Conservation (phyloP, 2,888 invertebrate genomes). For the Rosalia funebris region DNA sequence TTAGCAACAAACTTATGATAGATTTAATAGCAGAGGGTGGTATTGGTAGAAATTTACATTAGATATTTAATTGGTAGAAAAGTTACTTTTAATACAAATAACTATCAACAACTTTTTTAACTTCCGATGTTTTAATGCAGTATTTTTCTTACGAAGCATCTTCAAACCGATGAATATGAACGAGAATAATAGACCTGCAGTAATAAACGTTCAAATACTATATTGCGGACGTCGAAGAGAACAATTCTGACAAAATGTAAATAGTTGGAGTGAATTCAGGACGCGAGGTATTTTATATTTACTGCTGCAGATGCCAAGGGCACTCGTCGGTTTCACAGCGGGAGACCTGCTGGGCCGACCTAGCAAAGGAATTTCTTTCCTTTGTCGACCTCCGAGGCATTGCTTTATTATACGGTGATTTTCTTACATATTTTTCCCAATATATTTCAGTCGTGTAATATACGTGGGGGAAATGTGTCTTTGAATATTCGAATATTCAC, state of each 20-base stretch:
- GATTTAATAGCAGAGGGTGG: too few species aligned
- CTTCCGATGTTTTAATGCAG: too few species aligned
- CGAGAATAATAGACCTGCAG: not conserved
- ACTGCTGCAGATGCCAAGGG: slow-evolving; percentile 4
- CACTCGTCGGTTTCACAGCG: not conserved
- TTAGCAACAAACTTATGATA: too few species aligned
- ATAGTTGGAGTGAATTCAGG: not conserved
- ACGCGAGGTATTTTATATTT: not conserved
- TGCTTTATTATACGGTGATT: slow-evolving; percentile 6
- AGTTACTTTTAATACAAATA: too few species aligned
- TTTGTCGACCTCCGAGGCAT: not conserved
- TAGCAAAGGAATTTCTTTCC: not conserved
- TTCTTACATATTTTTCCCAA: not conserved
- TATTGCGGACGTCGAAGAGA: not conserved
- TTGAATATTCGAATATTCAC: too few species aligned
- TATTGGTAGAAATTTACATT: too few species aligned
- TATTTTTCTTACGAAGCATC: too few species aligned
- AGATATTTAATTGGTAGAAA: too few species aligned
- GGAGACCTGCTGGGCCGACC: not conserved
- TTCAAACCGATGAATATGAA: too few species aligned
- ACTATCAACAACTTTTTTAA: too few species aligned
- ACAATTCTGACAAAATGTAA: slow-evolving; percentile 1
- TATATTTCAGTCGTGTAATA: too few species aligned
- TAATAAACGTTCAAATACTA: not conserved
- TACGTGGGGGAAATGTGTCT: too few species aligned